A percentile compares a stretch with the other conserved stretches of the same genome.
Conservation (phyloP, 2,113 vertebrate genomes). For the Nothoprocta pentlandii region DNA sequence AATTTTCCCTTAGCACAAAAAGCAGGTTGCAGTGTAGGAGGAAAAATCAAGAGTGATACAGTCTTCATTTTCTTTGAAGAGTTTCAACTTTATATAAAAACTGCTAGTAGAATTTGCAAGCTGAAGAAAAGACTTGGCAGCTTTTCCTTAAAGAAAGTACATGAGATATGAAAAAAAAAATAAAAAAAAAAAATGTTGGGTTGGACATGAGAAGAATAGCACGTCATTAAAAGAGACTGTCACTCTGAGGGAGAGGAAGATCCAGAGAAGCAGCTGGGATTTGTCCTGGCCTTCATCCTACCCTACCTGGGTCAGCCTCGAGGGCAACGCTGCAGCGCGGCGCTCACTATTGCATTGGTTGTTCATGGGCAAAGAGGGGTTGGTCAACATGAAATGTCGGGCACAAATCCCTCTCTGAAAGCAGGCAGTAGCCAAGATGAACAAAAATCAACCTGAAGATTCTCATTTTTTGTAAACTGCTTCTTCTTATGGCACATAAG, state of each 20-base stretch:
- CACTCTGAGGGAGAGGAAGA: background rate
- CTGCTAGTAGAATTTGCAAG: background rate
- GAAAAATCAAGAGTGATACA: background rate
- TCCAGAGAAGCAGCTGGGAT: background rate
- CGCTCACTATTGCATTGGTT: background rate
- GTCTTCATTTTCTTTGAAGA: background rate
- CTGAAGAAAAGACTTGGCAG: background rate
- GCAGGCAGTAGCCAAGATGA: background rate
- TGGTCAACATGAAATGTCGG: background rate
- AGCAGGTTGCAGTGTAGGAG: background rate
- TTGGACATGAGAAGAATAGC: slow-evolving; percentile 9
- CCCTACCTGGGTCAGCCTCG: background rate
- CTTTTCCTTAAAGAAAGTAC: background rate
- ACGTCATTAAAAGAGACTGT: background rate
- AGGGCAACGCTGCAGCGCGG: background rate
- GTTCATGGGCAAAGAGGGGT: background rate
- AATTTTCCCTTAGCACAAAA: accelerated
- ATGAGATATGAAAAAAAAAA: background rate
- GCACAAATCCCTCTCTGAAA: background rate
- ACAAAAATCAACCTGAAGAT: background rate
- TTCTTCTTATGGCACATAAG: background rate
- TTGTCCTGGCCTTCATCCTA: background rate
- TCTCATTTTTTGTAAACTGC: background rate
- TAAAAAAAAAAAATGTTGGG: background rate
- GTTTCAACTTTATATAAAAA: background rate